Evolutionary conservation across 1,140 invertebrate genomes (phyloP), one percentile per base, ranked within the genome.

Genomic region (Sinonovacula constricta): DNA sequence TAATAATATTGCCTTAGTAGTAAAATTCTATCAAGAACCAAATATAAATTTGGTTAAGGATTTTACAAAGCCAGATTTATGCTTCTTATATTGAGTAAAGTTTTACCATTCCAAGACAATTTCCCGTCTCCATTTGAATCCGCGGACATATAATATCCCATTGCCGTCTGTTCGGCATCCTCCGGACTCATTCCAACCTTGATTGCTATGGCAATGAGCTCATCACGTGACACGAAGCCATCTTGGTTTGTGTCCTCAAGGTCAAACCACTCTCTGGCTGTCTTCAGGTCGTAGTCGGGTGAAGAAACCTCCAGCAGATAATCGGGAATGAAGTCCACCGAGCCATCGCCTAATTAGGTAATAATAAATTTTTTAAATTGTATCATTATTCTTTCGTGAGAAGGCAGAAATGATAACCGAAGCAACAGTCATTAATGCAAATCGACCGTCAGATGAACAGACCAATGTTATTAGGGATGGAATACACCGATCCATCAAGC

Each of bases 291-390:
- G 65, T 83, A 83, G 60, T 85, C 79, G 12, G 85, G 84, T 0
- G 82, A 62, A 24, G 80, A 74, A 18, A 87, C 81, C 68, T 87
- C 82, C 31, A 81, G 65, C n/a, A 85, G 45, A 57, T 87, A 87
- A 68, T 87, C 86, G 0, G 86, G 86, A n/a, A 87, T 81, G 66
- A 87, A 87, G 28, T 87, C 86, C 1, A 87, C 82, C 12, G 76
- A 66, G 12, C 83, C 83, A 60, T 87, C 81, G 54, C 81, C 86
- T 87, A 39, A 0, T 36, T 14, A 30, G 30, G 26, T 54, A 68
- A 15, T 34, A 69, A 30, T n/a, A n/a, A n/a, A n/a, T n/a, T n/a
- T n/a, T n/a, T n/a, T n/a, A n/a, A n/a, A n/a, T n/a, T n/a, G n/a
- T n/a, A n/a, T n/a, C n/a, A n/a, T n/a, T n/a, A n/a, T n/a, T n/a